Percentiles rank a stretch among this genome's conserved stretches.
These are phyloP conservation scores for Campoletis sonorensis DNA, from an alignment of 1,140 invertebrate genomes.

Conservation along the genomic window DNA sequence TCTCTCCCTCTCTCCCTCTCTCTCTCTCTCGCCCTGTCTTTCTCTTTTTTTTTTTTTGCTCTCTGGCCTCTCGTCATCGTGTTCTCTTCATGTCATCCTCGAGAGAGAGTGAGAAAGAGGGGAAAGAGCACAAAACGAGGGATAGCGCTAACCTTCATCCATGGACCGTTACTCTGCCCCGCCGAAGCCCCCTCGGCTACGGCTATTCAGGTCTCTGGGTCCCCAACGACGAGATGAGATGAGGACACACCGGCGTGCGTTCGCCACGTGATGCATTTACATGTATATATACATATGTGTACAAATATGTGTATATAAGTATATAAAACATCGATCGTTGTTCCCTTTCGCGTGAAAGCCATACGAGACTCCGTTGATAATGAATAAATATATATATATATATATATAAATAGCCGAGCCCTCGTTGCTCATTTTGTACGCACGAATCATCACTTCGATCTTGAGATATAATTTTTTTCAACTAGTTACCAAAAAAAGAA, in stretches of 20 bases:
- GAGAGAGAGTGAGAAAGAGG: slow-evolving; percentile 3
- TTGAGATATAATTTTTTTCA: neutral
- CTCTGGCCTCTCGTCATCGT: slow-evolving; percentile 3
- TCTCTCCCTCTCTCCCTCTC: neutral
- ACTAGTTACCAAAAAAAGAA: neutral
- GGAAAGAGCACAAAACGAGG: slow-evolving; percentile 7
- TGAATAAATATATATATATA: slow-evolving; percentile 16
- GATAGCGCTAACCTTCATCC: slow-evolving; percentile 59
- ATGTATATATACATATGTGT: slow-evolving; percentile 13
- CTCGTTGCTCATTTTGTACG: neutral
- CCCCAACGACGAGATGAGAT: slow-evolving; percentile 54
- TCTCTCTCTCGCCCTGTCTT: neutral
- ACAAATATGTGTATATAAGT: neutral
- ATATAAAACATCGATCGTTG: slow-evolving; percentile 24
- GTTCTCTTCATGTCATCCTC: neutral
- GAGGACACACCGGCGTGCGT: slow-evolving; percentile 47
- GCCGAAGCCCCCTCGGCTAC: slow-evolving; percentile 53
- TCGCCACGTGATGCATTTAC: slow-evolving; percentile 44
- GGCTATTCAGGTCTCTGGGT: slow-evolving; percentile 60
- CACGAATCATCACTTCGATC: neutral
- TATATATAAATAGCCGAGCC: neutral
- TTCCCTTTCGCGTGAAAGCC: slow-evolving; percentile 49
- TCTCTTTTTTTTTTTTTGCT: neutral
- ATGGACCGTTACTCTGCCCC: slow-evolving; percentile 58
- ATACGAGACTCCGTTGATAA: slow-evolving; percentile 9